A percentile compares a stretch with the other conserved stretches of the same genome.
phyloP scores from a whole-genome alignment of 2,888 invertebrate genomes.

The Synergus laeviventris region DNA sequence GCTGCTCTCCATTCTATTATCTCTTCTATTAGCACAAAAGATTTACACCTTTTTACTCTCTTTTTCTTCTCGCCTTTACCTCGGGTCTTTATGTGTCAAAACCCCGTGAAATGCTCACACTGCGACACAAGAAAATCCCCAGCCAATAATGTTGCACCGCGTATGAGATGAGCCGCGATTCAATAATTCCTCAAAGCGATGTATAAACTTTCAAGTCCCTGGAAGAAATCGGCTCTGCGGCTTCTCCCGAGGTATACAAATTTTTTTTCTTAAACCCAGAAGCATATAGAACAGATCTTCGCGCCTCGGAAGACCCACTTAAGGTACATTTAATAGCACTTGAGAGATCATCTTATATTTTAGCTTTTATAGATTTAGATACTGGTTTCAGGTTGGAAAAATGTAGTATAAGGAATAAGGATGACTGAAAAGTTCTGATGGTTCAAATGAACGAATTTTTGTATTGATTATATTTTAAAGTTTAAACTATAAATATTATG shows the following conservation, averaged over 20 bases:
- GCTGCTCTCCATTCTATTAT: slow-evolving; percentile 46
- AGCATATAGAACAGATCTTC: slow-evolving; percentile 5
- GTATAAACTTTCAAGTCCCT: slow-evolving; percentile 50
- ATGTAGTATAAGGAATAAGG: too few relatives aligned
- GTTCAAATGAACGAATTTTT: too few relatives aligned
- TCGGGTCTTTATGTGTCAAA: slow-evolving; percentile 62
- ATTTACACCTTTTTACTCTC: slow-evolving; percentile 57
- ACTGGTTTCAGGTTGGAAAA: not conserved
- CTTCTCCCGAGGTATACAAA: not conserved
- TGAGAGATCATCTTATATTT: slow-evolving; percentile 7
- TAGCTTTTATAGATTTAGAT: not conserved
- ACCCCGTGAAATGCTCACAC: slow-evolving; percentile 63
- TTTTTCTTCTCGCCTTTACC: slow-evolving; percentile 46
- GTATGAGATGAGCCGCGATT: slow-evolving; percentile 46
- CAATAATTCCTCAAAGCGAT: slow-evolving; percentile 42
- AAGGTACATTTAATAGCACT: slow-evolving; percentile 30
- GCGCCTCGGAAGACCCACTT: slow-evolving; percentile 5
- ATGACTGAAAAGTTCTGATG: too few relatives aligned
- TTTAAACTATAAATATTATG: too few relatives aligned
- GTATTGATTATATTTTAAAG: too few relatives aligned
- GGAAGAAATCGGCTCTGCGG: slow-evolving; percentile 47
- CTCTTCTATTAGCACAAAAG: slow-evolving; percentile 56
- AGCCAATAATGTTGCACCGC: slow-evolving; percentile 64
- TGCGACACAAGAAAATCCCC: slow-evolving; percentile 59
- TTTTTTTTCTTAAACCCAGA: not conserved